phyloP scores from a whole-genome alignment of 1,140 invertebrate species.

The Papilio polytes region DNA sequence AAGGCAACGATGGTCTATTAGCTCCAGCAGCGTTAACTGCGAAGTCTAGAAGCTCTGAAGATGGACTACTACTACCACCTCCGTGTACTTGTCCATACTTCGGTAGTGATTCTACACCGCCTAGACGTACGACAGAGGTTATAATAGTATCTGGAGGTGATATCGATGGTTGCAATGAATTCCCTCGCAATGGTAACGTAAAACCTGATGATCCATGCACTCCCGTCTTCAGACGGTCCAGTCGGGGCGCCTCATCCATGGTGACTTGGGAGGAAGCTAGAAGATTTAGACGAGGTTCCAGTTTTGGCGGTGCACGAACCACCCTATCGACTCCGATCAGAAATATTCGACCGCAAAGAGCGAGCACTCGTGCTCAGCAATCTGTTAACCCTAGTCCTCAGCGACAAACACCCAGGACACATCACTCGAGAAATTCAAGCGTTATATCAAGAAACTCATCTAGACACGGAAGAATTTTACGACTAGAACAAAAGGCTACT shows the following conservation, averaged over 20 bases:
- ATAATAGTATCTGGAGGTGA: conserved; percentile 76
- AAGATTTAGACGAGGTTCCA: conserved; percentile 83
- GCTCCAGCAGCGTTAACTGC: conserved; percentile 67
- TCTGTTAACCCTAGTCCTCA: conserved; percentile 83
- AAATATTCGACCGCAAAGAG: conserved; percentile 73
- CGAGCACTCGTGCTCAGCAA: conserved; percentile 63
- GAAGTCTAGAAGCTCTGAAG: conserved; percentile 77
- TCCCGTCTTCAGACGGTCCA: conserved; percentile 72
- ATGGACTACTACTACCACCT: conserved; percentile 86
- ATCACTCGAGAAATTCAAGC: conserved; percentile 90
- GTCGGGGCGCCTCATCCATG: conserved; percentile 77
- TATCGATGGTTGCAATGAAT: conserved; percentile 75
- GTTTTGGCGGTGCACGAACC: conserved; percentile 85
- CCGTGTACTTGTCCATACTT: conserved; percentile 92
- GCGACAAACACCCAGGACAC: conserved; percentile 85
- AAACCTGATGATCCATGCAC: conserved; percentile 78
- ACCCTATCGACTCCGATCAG: conserved; percentile 74
- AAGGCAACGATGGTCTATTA: conserved; percentile 72
- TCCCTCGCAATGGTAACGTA: conserved; percentile 67
- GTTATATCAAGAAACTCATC: conserved; percentile 92
- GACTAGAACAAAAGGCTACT: conserved; percentile 96
- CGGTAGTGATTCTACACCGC: conserved; percentile 85
- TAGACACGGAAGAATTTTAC: conserved; percentile 91
- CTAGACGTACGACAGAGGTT: conserved; percentile 73
- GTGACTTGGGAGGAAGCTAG: conserved; percentile 86